Base-by-base conservation (phyloP, 1,140 invertebrate species). In the Drosophila guanche region DNA sequence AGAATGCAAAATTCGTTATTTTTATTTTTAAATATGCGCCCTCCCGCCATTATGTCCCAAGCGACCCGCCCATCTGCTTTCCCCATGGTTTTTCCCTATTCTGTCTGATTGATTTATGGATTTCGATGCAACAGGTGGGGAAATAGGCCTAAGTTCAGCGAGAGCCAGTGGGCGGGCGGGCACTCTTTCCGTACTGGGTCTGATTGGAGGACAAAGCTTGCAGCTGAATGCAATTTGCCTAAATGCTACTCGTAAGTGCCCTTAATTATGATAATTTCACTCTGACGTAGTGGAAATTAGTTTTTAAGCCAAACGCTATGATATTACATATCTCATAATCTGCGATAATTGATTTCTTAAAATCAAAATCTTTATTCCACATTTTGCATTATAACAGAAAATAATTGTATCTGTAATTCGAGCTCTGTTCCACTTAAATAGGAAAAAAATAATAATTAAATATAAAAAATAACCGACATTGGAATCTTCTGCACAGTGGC, bases 1-100 rank as follows among this genome's bases (percentile, higher is more conserved):
- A 54, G 59, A 69, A 80, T 62, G 54, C 47, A 65, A 61, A 72
- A 58, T 55, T 66, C 76, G 48, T 58, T 61, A 72, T 65, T 71
- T 71, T 85, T 81, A 77, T 86, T 85, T 86, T 78, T 85, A 81
- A 85, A 77, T 60, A 58, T 56, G 41, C 57, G 59, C 63, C 73
- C 46, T 57, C 20, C 23, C 27, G 53, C 57, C 59, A 33, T 10
- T 33, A 8, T 33, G 29, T 8, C 29, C 29, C 33, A 37, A 37
- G 5, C 33, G 3, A 1, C 10, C 33, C 3, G 10, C 8, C 10
- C 3, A 12, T 10, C 10, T 12, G 10, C 59, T 58, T 70, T 74
- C 37, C 80, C 29, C 41, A 62, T 65, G 74, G 68, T 67, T 62
- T 61, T 47, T 37, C 41, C 47, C 42, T 67, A 25, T 52, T 58